Base-by-base conservation (phyloP, 2,113 vertebrate species). In the Budorcas taxicolor region DNA sequence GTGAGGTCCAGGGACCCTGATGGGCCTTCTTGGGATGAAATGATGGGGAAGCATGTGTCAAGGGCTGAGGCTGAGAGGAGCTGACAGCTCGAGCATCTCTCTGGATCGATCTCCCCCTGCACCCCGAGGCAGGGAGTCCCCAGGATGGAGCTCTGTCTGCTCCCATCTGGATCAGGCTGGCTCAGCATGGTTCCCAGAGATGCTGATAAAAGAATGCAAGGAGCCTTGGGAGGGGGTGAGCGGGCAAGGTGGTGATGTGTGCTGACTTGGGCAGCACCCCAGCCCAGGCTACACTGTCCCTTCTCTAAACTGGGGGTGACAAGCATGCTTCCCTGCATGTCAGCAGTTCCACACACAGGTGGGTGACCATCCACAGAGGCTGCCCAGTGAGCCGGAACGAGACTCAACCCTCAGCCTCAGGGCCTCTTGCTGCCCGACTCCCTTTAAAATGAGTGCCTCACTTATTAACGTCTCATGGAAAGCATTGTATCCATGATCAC, bases 211-310 rank as follows among this genome's bases (percentile, higher is more conserved):
- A 17, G 64, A 71, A 21, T n/a, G 33, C 64, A 36, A 9, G n/a
- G n/a, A 36, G 64, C 16, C 64, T 3, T 71, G n/a, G 64, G 64
- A 6, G n/a, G n/a, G 8, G 2, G 4, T 71, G 2, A n/a, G 4
- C 17, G 0, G 64, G 64, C n/a, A 71, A 71, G 4, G n/a, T 0
- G 2, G 64, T 4, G 3, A 36, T 36, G 16, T 36, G 1, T 71
- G n/a, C n/a, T 33, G 64, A 71, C 64, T 67, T 17, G n/a, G 64
- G 64, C n/a, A 11, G n/a, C n/a, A n/a, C 17, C 17, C 8, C 16
- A n/a, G n/a, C 64, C 33, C 1, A 8, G 33, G n/a, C 64, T 9
- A 21, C 64, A 19, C 16, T 71, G 16, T 36, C 64, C n/a, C n/a
- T 5, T 71, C 64, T 71, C n/a, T 36, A 21, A 71, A 21, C n/a